Evolutionary conservation across 2,113 vertebrate genomes (phyloP).

Genomic region (Ictalurus furcatus): DNA sequence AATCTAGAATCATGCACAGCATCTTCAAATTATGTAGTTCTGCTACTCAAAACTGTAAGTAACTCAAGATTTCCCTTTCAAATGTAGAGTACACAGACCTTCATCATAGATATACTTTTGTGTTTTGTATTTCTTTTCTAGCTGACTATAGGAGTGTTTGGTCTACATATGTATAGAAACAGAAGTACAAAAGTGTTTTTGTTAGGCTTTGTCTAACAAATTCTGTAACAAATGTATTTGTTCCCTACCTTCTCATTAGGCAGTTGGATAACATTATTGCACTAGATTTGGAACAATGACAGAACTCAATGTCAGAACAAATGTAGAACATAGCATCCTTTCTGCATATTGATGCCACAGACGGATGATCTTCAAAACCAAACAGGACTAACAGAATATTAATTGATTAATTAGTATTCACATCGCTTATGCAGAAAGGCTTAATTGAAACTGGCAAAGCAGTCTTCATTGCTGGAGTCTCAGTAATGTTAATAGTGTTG

Average conservation of each 20-base stretch:
- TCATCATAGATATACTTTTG: not conserved
- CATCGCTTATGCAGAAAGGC: constrained; percentile 47
- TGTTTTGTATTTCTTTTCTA: not conserved
- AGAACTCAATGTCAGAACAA: constrained; percentile 42
- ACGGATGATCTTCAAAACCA: constrained; percentile 49
- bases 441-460: constrained; percentile 57
- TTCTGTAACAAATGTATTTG: constrained; percentile 41
- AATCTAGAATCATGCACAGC: not conserved
- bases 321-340: constrained; percentile 40
- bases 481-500: constrained; percentile 56
- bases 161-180: not conserved
- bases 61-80: not conserved
- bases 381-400: constrained; percentile 52
- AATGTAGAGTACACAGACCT: not conserved
- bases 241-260: constrained; percentile 37
- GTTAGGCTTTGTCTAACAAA: not conserved
- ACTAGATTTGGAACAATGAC: constrained; percentile 41
- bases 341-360: constrained; percentile 48
- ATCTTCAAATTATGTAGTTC: not conserved
- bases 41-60: not conserved
- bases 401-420: constrained; percentile 60
- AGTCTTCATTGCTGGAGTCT: constrained; percentile 50
- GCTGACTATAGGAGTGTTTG: not conserved
- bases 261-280: constrained; percentile 41
- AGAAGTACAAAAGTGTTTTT: not conserved